These are phyloP conservation scores for Accipiter cooperii DNA, from an alignment of 2,113 vertebrate genomes.

Conservation along the genomic window DNA sequence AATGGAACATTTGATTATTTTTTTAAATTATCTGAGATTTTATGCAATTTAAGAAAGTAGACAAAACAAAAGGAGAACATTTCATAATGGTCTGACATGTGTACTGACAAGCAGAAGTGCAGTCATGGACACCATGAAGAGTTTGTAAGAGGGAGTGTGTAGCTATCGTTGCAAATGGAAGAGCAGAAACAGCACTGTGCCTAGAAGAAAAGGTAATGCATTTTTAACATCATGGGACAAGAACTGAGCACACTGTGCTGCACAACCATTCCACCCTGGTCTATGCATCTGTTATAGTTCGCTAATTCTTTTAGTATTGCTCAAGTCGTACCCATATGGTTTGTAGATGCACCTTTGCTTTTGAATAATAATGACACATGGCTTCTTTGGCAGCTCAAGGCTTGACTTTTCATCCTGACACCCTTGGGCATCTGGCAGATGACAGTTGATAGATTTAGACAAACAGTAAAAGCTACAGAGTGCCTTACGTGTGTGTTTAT, in stretches of 20 bases:
- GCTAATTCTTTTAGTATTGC: not conserved
- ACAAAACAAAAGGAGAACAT: not conserved
- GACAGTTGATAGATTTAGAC: not conserved
- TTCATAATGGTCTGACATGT: not conserved
- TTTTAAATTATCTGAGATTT: not conserved
- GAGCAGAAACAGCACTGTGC: not conserved
- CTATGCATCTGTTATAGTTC: not conserved
- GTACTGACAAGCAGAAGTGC: not conserved
- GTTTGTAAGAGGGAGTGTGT: not conserved
- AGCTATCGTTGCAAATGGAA: not conserved
- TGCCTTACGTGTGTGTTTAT: not conserved
- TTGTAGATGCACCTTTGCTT: constrained; percentile 18
- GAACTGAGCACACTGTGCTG: not conserved
- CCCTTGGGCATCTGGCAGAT: not conserved
- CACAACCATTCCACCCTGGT: not conserved
- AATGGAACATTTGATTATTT: not conserved
- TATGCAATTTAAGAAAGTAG: not conserved
- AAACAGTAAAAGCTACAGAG: not conserved
- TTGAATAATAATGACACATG: not conserved
- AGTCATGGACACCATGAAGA: not conserved
- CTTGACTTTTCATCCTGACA: not conserved
- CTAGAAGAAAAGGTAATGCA: not conserved
- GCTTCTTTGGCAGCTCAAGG: constrained; percentile 6
- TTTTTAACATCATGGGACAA: not conserved
- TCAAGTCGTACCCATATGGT: not conserved